A percentile compares a stretch with the other conserved stretches of the same genome.
Evolutionary conservation across 2,113 vertebrate species (phyloP).

Genomic region (Semnopithecus entellus): DNA sequence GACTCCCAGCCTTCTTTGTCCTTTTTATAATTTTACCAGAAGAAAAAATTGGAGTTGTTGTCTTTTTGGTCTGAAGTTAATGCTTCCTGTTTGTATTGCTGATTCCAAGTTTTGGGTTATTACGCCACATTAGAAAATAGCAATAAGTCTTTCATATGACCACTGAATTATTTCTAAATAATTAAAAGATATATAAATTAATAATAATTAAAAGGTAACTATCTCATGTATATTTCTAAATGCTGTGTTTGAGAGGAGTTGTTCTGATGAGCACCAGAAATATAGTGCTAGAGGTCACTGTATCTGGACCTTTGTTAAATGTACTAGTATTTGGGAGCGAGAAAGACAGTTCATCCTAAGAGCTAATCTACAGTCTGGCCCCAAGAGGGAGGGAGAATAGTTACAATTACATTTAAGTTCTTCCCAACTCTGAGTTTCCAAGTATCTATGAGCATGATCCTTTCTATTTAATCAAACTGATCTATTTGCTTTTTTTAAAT

Average conservation of each 20-base stretch:
- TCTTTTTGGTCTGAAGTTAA: conserved; percentile 57
- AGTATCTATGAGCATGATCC: background rate
- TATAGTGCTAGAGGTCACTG: background rate
- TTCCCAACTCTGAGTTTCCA: conserved; percentile 9
- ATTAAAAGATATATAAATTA: no score
- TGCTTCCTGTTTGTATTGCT: conserved; percentile 65
- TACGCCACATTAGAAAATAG: conserved; percentile 62
- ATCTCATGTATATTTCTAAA: background rate
- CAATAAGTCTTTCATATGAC: conserved; percentile 17
- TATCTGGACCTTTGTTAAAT: background rate
- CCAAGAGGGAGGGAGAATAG: background rate
- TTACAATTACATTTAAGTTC: background rate
- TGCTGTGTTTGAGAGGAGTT: conserved; percentile 27
- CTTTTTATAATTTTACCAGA: conserved; percentile 49
- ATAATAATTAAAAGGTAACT: conserved; percentile 2
- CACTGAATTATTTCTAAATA: conserved; percentile 12
- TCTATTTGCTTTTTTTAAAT: background rate
- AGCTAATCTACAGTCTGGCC: background rate
- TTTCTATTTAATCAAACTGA: background rate
- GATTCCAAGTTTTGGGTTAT: conserved; percentile 55
- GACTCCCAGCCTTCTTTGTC: conserved; percentile 13
- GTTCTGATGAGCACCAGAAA: conserved; percentile 50
- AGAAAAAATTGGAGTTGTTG: background rate
- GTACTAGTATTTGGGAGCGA: background rate
- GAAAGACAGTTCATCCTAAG: background rate